These are phyloP conservation scores for Drosophila erecta DNA, from an alignment of 1,140 invertebrate species.

Conservation along the genomic window DNA sequence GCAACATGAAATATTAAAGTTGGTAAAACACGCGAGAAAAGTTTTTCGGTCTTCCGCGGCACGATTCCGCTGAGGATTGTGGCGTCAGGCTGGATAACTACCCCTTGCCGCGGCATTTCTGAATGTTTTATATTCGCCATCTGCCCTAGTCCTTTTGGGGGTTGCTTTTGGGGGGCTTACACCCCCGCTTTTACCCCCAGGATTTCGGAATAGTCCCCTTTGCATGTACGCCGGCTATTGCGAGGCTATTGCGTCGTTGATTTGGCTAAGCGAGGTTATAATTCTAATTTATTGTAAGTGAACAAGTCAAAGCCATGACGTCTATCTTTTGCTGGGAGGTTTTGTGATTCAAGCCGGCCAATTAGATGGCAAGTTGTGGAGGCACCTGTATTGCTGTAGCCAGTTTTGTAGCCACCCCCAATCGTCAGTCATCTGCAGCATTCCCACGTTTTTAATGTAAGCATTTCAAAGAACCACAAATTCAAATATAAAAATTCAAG, in stretches of 20 bases:
- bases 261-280: constrained; percentile 78
- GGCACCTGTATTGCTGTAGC: constrained; percentile 11
- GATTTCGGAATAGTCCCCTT: constrained; percentile 58
- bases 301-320: constrained; percentile 56
- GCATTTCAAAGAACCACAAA: constrained; percentile 24
- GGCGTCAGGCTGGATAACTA: constrained; percentile 48
- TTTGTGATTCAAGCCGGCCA: constrained; percentile 2
- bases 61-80: constrained; percentile 25
- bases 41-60: constrained; percentile 56
- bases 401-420: constrained; percentile 1
- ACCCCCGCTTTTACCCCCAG: constrained; percentile 3
- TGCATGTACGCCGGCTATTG: constrained; percentile 68
- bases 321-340: constrained; percentile 12
- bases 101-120: constrained; percentile 37
- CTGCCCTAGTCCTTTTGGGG: constrained; percentile 43
- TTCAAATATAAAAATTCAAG: constrained; percentile 28
- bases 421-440: constrained; percentile 25
- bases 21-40: constrained; percentile 80
- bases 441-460: constrained; percentile 43
- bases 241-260: constrained; percentile 75
- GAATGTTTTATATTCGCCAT: constrained; percentile 51
- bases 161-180: constrained; percentile 38
- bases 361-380: constrained; percentile 35
- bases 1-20: constrained; percentile 80
- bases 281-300: constrained; percentile 76